phyloP scores from a whole-genome alignment of 2,888 invertebrate species.

The Dryomyza anilis region DNA sequence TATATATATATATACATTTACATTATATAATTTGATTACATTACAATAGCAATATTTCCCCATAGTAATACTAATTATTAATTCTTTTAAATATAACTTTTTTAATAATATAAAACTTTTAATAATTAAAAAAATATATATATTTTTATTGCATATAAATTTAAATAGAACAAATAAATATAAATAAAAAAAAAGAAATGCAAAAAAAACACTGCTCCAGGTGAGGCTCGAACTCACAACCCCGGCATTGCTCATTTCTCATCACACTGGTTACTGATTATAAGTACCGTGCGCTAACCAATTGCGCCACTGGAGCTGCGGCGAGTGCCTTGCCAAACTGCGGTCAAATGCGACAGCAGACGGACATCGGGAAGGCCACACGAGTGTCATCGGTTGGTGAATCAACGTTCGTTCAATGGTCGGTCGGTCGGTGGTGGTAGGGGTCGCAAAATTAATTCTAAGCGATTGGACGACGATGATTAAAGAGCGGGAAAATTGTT shows the following conservation, averaged over 20 bases:
- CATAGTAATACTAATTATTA: too few species aligned
- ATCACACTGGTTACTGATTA: conserved; percentile 75
- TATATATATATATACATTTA: too few species aligned
- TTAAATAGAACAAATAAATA: too few species aligned
- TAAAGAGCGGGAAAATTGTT: too few species aligned
- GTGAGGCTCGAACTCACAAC: conserved; percentile 99
- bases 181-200: conserved; percentile 15
- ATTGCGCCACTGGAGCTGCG: conserved; percentile 97
- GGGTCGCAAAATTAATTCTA: too few species aligned
- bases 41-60: too few species aligned
- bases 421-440: too few species aligned
- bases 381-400: neutral
- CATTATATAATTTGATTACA: too few species aligned
- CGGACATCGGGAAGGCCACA: neutral
- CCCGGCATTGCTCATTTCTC: conserved; percentile 92
- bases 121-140: neutral
- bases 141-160: too few species aligned
- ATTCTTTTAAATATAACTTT: neutral
- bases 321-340: conserved; percentile 40
- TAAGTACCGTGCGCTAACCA: conserved; percentile 99
- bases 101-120: neutral
- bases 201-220: conserved; percentile 74
- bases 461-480: too few species aligned
- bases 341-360: neutral
- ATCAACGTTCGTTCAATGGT: neutral